Evolutionary conservation across 2,888 invertebrate species (phyloP), one percentile per base, ranked within the genome.

Genomic region (Nomada goodeniana): DNA sequence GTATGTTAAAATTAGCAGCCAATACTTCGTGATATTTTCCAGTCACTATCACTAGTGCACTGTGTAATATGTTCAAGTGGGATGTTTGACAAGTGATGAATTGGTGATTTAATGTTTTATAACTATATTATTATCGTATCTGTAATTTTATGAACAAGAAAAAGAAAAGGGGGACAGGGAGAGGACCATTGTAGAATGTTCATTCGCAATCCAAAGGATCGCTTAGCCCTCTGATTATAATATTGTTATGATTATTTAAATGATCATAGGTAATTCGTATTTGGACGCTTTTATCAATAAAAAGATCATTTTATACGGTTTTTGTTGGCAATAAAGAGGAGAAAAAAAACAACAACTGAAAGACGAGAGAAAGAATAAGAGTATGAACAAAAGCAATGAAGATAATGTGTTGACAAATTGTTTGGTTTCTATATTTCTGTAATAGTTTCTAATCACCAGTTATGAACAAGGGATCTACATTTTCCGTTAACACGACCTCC

Each of bases 201-300:
- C 82, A 78, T 88, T 87, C 77, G 77, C 72, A 83, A 82, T 82
- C 72, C 87, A 84, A 87, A 84, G 79, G 80, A 85, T 86, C 80
- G 82, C 76, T 87, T 83, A 80, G 73, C 70, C 84, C 73, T 81
- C 76, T 84, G 74, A 86, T 84, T 75, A 67, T 84, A 86, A 89
- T 85, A 86, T 90, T 90, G 88, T 90, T 91, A 86, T 85, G 80
- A 87, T 91, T 88, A 84, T 89, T 36, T 86, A 87, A 79, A 82
- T 87, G 82, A 89, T 90, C 85, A 83, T 90, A 89, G 83, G 57
- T 82, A 80, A 89, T 88, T 90, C 84, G 88, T 88, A 88, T 89
- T 89, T 87, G 71, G 82, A 90, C 80, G 73, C 88, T 84, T 90
- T 89, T 89, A 86, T 84, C 65, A 85, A 88, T 90, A 86, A 89